Percentiles rank a stretch among this genome's conserved stretches.
Conservation (phyloP, 1,140 invertebrate species). For the Dolichoris vasculosae region DNA sequence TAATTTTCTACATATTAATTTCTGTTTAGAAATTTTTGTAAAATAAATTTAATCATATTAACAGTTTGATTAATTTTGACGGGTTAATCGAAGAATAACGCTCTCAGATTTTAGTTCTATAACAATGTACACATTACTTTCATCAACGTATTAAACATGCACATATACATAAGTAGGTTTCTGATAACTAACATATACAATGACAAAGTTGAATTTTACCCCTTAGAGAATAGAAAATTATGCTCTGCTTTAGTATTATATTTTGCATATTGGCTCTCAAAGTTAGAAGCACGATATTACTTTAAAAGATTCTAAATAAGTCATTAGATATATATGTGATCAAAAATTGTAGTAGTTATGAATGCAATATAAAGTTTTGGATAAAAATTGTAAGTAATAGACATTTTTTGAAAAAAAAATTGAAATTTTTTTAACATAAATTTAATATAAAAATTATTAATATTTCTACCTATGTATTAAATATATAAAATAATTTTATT, state of each 20-base stretch:
- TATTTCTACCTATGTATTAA: no score
- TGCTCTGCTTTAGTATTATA: conserved; percentile 28
- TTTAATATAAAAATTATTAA: no score
- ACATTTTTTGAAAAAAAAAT: no score
- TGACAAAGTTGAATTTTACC: conserved; percentile 23
- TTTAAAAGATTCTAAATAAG: not conserved
- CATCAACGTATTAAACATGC: not conserved
- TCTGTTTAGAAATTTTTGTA: no score
- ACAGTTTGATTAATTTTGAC: not conserved
- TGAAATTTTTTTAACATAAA: no score
- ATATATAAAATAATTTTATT: no score
- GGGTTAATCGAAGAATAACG: conserved; percentile 34
- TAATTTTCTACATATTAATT: no score
- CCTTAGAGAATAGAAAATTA: conserved; percentile 12
- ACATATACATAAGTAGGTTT: conserved; percentile 41
- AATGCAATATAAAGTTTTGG: no score
- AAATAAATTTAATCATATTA: not conserved
- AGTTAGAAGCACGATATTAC: not conserved
- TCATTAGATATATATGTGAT: not conserved
- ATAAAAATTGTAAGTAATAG: no score
- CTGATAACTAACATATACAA: conserved; percentile 12
- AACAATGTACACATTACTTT: conserved; percentile 10
- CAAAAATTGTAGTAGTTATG: no score
- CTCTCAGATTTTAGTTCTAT: conserved; percentile 22
- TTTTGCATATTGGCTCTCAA: conserved; percentile 45